phyloP scores from a whole-genome alignment of 1,140 invertebrate genomes.

The Adoxophyes honmai region DNA sequence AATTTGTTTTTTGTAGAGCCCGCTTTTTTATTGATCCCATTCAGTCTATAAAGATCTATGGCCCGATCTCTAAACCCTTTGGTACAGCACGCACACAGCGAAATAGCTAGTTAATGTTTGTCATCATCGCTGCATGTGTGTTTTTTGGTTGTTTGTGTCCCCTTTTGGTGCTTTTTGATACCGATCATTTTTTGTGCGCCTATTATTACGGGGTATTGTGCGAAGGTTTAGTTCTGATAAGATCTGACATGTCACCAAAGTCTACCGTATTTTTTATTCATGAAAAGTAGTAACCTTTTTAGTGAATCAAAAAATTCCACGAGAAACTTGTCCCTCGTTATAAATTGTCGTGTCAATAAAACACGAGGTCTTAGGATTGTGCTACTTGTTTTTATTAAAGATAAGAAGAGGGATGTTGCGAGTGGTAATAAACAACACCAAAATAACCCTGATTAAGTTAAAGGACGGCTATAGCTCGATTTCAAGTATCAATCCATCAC shows the following conservation, averaged over 20 bases:
- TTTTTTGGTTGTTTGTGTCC: conserved; percentile 60
- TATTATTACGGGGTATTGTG: conserved; percentile 68
- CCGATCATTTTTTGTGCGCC: conserved; percentile 67
- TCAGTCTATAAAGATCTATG: conserved; percentile 50
- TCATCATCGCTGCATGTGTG: conserved; percentile 46
- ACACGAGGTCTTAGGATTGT: no score
- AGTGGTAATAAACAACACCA: no score
- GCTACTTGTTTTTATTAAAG: no score
- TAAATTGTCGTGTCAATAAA: not conserved
- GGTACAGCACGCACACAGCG: conserved; percentile 32
- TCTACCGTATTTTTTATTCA: conserved; percentile 54
- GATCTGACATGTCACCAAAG: conserved; percentile 69
- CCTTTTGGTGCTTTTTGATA: conserved; percentile 67
- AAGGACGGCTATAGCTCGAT: no score
- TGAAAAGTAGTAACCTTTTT: conserved; percentile 61
- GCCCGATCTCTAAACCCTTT: conserved; percentile 58
- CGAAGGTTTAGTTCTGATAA: conserved; percentile 67
- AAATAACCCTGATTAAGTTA: no score
- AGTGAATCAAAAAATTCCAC: conserved; percentile 40
- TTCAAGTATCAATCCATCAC: no score
- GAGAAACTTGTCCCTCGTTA: conserved; percentile 33
- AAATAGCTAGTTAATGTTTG: conserved; percentile 48
- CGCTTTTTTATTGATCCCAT: conserved; percentile 60
- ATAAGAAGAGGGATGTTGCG: no score
- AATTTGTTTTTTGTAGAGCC: conserved; percentile 40